Percentiles rank a stretch among this genome's conserved stretches.
Evolutionary conservation across 2,113 vertebrate genomes (phyloP).

Genomic region (Lepisosteus osseus): DNA sequence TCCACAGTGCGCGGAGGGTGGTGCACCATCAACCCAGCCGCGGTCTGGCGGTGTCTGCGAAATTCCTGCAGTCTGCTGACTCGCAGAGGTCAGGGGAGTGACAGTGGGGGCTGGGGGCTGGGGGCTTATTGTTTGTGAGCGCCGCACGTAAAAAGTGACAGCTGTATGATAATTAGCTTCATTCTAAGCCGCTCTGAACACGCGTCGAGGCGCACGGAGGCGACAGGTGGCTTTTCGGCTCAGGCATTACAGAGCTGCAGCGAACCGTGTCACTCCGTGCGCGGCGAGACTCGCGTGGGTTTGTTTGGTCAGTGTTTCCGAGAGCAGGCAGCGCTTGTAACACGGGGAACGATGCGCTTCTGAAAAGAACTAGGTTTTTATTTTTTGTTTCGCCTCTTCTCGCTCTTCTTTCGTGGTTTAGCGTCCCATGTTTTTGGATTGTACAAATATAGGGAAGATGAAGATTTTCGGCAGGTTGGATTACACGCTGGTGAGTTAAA

Average conservation of each 20-base stretch:
- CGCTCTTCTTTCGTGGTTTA: not conserved
- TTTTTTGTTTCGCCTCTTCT: not conserved
- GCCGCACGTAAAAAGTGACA: slow-evolving; percentile 40
- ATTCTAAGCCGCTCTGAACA: slow-evolving; percentile 40
- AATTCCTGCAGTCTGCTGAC: not conserved
- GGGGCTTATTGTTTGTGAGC: not conserved
- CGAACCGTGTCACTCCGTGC: not conserved
- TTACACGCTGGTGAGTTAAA: slow-evolving; percentile 70
- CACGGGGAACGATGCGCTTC: not conserved
- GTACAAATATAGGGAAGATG: slow-evolving; percentile 58
- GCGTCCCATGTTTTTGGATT: slow-evolving; percentile 48
- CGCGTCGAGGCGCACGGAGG: slow-evolving; percentile 26
- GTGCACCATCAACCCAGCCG: slow-evolving; percentile 2
- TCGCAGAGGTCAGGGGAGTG: not conserved
- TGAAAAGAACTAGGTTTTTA: not conserved
- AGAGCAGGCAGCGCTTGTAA: not conserved
- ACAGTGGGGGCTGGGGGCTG: slow-evolving; percentile 24
- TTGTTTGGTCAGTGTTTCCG: too few species aligned
- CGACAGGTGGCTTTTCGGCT: slow-evolving; percentile 50
- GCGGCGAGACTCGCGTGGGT: too few species aligned
- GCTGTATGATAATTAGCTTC: slow-evolving; percentile 76
- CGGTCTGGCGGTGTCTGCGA: not conserved
- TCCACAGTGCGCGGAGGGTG: slow-evolving; percentile 1
- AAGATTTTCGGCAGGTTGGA: slow-evolving; percentile 75
- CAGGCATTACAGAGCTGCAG: slow-evolving; percentile 35